Conservation (phyloP, 2,888 invertebrate species). For the Drosophila koepferae region DNA sequence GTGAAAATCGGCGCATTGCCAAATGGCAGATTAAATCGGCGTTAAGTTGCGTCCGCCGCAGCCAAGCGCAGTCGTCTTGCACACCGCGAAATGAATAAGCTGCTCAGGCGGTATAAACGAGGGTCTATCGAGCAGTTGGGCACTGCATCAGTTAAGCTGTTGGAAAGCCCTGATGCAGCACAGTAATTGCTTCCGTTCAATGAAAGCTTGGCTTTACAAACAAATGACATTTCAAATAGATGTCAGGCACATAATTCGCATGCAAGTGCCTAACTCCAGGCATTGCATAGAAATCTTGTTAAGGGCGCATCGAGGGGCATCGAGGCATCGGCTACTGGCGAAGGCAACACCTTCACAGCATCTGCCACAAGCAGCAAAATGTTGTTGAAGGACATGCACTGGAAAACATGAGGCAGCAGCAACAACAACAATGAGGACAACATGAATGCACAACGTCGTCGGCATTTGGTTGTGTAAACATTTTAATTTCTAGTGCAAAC, state of each 20-base stretch:
- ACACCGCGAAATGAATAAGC: slow-evolving; percentile 47
- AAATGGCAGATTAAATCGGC: slow-evolving; percentile 76
- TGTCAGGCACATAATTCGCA: slow-evolving; percentile 29
- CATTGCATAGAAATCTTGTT: slow-evolving; percentile 43
- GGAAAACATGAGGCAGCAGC: slow-evolving; percentile 36
- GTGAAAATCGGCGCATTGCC: slow-evolving; percentile 61
- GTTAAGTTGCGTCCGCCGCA: slow-evolving; percentile 65
- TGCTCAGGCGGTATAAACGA: slow-evolving; percentile 25
- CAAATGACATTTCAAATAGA: slow-evolving; percentile 52
- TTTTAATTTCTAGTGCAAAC: slow-evolving; percentile 78
- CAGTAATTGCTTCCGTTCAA: slow-evolving; percentile 50
- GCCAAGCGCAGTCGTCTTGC: slow-evolving; percentile 48
- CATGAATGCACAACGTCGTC: slow-evolving; percentile 72
- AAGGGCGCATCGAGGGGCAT: slow-evolving; percentile 13
- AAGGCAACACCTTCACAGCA: slow-evolving; percentile 50
- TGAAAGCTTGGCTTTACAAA: slow-evolving; percentile 39
- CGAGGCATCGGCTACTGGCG: slow-evolving; percentile 17
- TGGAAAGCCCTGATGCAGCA: background rate
- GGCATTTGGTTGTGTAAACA: slow-evolving; percentile 77
- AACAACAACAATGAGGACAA: slow-evolving; percentile 37
- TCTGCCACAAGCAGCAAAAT: slow-evolving; percentile 49
- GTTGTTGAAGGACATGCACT: slow-evolving; percentile 60
- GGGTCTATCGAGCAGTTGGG: background rate
- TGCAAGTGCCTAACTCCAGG: slow-evolving; percentile 46
- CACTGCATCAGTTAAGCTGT: background rate